Evolutionary conservation across 2,113 vertebrate genomes (phyloP).

Genomic region (Alethe diademata): DNA sequence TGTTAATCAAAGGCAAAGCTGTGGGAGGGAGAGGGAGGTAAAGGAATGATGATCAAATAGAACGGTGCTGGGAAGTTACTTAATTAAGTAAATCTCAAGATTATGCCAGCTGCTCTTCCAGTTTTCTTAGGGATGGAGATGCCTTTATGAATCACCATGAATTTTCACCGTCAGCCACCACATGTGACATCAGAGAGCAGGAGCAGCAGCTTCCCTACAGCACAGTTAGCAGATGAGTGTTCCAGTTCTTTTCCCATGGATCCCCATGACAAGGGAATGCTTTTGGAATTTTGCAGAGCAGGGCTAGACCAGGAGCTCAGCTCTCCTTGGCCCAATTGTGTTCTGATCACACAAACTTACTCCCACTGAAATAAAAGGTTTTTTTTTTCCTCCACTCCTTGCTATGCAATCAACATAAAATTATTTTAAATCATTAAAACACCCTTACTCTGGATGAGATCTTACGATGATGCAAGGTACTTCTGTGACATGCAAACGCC

Average conservation of each 20-base stretch:
- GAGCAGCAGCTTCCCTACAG: neutral
- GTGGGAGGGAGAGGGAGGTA: neutral
- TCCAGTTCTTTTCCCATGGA: neutral
- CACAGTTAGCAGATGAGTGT: neutral
- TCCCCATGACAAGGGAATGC: accelerated
- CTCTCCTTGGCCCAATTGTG: neutral
- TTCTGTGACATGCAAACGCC: neutral
- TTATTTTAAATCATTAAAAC: neutral
- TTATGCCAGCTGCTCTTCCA: neutral
- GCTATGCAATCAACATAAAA: neutral
- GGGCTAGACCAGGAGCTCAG: neutral
- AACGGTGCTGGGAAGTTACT: neutral
- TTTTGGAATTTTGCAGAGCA: neutral
- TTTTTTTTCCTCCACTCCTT: neutral
- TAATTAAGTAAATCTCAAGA: neutral
- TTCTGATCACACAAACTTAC: neutral
- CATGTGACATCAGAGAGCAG: neutral
- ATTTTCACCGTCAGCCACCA: neutral
- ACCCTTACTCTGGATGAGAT: neutral
- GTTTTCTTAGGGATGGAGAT: conserved; percentile 3
- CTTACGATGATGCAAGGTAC: neutral
- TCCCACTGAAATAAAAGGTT: neutral
- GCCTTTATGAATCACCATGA: conserved; percentile 27
- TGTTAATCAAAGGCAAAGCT: conserved; percentile 3
- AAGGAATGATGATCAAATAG: neutral